Conservation (phyloP, 92 coral and sea anemone genomes). For the Hydrozoanthus gracilis region DNA sequence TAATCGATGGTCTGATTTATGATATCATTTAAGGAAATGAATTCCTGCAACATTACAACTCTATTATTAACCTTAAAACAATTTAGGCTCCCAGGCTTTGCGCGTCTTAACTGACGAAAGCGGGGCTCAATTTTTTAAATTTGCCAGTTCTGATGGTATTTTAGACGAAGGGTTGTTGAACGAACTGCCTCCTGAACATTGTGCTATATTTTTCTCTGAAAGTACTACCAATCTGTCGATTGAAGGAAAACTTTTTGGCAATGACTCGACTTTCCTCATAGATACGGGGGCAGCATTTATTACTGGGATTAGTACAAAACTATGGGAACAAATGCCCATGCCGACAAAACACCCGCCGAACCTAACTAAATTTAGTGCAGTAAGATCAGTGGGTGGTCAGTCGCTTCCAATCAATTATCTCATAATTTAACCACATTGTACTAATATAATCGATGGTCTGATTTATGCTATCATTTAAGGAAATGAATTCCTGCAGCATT, state of each 20-base stretch:
- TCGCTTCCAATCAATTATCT: constrained; percentile 43
- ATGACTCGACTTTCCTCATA: constrained; percentile 17
- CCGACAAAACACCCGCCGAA: constrained; percentile 5
- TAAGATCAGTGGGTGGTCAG: constrained; percentile 58
- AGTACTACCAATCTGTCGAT: constrained; percentile 2
- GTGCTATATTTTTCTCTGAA: constrained; percentile 21
- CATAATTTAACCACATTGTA: constrained; percentile 39
- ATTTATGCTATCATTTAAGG: constrained; percentile 55
- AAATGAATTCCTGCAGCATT: constrained; percentile 53
- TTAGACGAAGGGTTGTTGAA: too few species aligned
- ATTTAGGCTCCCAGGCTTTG: too few species aligned
- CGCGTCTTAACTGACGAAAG: too few species aligned
- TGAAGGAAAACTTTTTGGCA: not conserved
- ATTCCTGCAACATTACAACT: constrained; percentile 50
- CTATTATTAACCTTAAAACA: constrained; percentile 46
- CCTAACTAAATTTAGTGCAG: not conserved
- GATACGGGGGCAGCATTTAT: constrained; percentile 66
- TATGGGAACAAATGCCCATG: constrained; percentile 21
- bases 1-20: constrained; percentile 37
- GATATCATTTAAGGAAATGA: constrained; percentile 55
- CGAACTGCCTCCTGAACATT: not conserved
- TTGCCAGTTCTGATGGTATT: too few species aligned
- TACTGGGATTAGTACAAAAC: constrained; percentile 4
- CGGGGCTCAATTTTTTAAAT: too few species aligned
- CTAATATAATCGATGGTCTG: constrained; percentile 37